Conservation (phyloP, 2,113 vertebrate genomes). For the Amphiprion percula region DNA sequence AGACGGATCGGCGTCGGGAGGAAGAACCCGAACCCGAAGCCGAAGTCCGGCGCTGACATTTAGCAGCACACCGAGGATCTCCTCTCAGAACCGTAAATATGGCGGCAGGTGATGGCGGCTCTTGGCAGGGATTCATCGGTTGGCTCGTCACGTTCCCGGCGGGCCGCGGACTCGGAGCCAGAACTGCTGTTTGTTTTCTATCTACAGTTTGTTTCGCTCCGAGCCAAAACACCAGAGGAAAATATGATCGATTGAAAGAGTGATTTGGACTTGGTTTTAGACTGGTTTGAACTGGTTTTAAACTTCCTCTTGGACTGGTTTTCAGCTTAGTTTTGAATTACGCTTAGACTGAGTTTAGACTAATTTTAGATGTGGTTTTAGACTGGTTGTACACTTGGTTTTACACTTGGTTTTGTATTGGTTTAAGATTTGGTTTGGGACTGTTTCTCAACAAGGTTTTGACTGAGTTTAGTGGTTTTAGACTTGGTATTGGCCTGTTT, state of each 20-base stretch:
- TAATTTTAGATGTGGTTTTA: no score
- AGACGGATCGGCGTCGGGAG: constrained; percentile 35
- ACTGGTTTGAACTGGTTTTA: no score
- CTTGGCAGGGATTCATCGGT: constrained; percentile 54
- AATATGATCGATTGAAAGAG: constrained; percentile 29
- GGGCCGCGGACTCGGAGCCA: constrained; percentile 49
- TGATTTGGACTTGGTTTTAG: no score
- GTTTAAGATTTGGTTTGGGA: no score
- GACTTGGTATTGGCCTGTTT: no score
- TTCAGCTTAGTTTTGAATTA: no score
- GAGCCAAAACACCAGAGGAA: constrained; percentile 48
- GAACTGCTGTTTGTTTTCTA: constrained; percentile 54
- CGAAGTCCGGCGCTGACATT: constrained; percentile 43
- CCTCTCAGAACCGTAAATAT: constrained; percentile 53
- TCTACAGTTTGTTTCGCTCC: constrained; percentile 47
- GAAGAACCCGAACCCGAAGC: constrained; percentile 1
- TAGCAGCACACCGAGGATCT: constrained; percentile 36
- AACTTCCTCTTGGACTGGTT: no score
- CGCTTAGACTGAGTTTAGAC: no score
- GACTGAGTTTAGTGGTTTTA: no score
- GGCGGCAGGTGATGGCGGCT: constrained; percentile 51
- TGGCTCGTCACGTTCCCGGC: constrained; percentile 53
- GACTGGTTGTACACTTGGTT: no score
- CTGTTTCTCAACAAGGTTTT: no score
- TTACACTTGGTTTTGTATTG: no score